Evolutionary conservation across 2,113 vertebrate species (phyloP).

Genomic region (Acinonyx jubatus): DNA sequence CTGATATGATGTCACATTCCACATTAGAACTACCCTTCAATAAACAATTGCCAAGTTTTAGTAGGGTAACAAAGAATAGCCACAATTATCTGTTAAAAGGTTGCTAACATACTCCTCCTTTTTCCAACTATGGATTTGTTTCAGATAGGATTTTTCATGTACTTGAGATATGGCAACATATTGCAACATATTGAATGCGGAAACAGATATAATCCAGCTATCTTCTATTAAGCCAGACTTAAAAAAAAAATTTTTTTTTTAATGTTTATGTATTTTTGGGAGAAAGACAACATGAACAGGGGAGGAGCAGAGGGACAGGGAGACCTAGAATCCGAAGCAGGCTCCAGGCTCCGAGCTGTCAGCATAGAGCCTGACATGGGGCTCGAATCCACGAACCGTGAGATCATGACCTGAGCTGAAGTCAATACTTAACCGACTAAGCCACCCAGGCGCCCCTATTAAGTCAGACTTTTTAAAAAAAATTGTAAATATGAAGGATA

Average conservation of each 20-base stretch:
- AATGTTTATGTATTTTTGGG: no score
- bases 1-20: background rate
- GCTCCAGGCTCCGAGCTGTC: no score
- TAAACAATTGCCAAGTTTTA: conserved; percentile 12
- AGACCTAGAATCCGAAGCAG: no score
- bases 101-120: background rate
- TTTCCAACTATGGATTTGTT: background rate
- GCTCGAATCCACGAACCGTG: no score
- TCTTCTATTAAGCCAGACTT: background rate
- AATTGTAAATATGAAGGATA: background rate
- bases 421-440: no score
- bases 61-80: background rate
- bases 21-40: background rate
- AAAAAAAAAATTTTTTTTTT: background rate
- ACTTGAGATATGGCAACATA: background rate
- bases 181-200: background rate
- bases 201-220: background rate
- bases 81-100: background rate
- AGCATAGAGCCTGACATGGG: no score
- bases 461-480: background rate
- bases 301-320: no score
- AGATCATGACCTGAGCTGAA: no score
- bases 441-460: background rate
- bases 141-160: background rate
- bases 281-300: no score